A percentile compares a stretch with the other conserved stretches of the same genome.
Conservation (phyloP, 2,113 vertebrate genomes). For the Turnix velox region DNA sequence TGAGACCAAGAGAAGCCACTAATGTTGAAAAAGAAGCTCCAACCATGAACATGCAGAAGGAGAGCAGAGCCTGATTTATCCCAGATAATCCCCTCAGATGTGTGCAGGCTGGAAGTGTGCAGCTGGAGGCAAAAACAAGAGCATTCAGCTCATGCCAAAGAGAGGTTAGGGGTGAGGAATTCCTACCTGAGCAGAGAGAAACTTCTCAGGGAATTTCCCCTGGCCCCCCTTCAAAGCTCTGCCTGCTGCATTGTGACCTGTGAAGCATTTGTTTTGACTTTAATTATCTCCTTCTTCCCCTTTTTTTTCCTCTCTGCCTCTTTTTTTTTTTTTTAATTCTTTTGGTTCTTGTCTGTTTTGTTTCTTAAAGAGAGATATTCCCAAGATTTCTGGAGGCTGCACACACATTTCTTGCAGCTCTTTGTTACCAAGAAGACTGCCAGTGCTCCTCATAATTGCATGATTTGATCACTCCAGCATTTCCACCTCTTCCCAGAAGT, state of each 20-base stretch:
- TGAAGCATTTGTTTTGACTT: slow-evolving; percentile 37
- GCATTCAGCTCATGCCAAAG: background rate
- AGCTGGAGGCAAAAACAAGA: background rate
- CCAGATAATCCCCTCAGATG: background rate
- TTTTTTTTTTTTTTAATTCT: background rate
- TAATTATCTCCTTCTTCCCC: background rate
- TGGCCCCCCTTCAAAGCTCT: background rate
- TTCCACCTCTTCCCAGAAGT: slow-evolving; percentile 49
- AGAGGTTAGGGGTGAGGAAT: background rate
- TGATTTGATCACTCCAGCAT: slow-evolving; percentile 24
- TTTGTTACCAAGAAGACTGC: background rate
- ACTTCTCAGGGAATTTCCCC: slow-evolving; percentile 26
- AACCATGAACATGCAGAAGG: background rate
- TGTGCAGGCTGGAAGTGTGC: background rate
- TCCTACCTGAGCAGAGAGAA: slow-evolving; percentile 7
- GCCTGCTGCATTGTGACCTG: background rate
- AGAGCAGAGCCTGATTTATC: background rate
- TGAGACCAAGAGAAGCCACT: background rate
- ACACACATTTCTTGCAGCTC: background rate
- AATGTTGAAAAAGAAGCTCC: background rate
- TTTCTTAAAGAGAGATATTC: slow-evolving; percentile 14
- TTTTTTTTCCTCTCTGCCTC: background rate
- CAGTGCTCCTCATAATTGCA: slow-evolving; percentile 17
- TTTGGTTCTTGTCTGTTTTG: background rate
- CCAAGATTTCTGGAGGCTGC: slow-evolving; percentile 38